Evolutionary conservation across 1,140 invertebrate genomes (phyloP).

Genomic region (Drosophila leontia): DNA sequence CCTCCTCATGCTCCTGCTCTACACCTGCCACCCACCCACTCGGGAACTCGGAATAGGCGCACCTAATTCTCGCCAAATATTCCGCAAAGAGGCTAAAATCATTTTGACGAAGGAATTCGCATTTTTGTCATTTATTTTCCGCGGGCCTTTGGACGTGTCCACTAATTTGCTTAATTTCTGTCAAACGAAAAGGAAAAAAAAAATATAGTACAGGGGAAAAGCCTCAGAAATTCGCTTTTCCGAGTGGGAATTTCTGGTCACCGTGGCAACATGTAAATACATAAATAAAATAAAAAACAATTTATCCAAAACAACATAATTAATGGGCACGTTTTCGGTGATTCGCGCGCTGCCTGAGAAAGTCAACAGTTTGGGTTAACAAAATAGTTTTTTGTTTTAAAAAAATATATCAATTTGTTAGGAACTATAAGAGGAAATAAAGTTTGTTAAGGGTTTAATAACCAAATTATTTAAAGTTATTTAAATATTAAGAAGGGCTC

Average conservation of each 20-base stretch:
- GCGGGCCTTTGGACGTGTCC: conserved; percentile 52
- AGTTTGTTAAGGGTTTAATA: not conserved
- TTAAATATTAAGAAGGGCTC: not conserved
- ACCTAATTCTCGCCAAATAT: conserved; percentile 65
- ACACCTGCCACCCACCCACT: conserved; percentile 5
- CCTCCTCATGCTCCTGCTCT: conserved; percentile 2
- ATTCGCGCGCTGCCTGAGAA: conserved; percentile 2
- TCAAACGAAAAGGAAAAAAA: conserved; percentile 32
- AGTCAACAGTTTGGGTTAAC: conserved; percentile 3
- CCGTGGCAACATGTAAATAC: conserved; percentile 64
- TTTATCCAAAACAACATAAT: conserved; percentile 74
- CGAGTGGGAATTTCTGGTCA: conserved; percentile 49
- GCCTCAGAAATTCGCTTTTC: conserved; percentile 33
- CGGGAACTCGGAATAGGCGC: conserved; percentile 45
- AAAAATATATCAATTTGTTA: not conserved
- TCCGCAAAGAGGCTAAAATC: conserved; percentile 23
- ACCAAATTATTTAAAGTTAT: not conserved
- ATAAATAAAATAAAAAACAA: conserved; percentile 58
- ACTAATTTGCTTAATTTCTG: conserved; percentile 81
- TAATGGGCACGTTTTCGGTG: conserved; percentile 35
- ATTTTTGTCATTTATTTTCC: conserved; percentile 40
- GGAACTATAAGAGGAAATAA: not conserved
- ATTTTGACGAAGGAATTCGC: conserved; percentile 48
- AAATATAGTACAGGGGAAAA: not conserved
- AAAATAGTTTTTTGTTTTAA: not conserved